Percentiles rank a stretch among this genome's conserved stretches.
Conservation (phyloP, 2,797 vertebrate genomes). For the Danio choprae region DNA sequence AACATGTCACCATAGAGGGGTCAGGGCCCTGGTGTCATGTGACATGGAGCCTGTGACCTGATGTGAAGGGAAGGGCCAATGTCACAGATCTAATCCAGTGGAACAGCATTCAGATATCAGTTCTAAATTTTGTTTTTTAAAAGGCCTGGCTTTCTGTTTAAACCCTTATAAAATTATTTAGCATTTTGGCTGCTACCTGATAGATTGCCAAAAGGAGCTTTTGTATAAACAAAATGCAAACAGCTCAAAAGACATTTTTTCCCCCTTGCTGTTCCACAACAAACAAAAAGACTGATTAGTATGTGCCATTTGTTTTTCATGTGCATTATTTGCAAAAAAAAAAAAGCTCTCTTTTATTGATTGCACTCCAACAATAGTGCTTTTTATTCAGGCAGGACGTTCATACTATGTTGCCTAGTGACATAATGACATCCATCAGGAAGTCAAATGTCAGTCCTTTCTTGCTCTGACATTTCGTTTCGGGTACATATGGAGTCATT, state of each 20-base stretch:
- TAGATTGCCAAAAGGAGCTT: conserved; percentile 19
- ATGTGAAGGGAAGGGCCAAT: conserved; percentile 20
- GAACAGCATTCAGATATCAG: neutral
- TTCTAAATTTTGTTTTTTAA: neutral
- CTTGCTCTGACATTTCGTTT: conserved; percentile 71
- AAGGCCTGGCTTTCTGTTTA: neutral
- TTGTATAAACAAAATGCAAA: conserved; percentile 25
- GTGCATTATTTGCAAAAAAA: conserved; percentile 51
- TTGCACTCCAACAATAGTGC: conserved; percentile 71
- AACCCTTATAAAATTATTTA: conserved; percentile 12
- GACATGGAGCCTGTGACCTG: conserved; percentile 39
- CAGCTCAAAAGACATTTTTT: conserved; percentile 35
- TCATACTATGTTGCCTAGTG: conserved; percentile 76
- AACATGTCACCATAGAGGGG: conserved; percentile 67
- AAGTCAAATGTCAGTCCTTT: conserved; percentile 82
- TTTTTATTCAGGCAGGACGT: conserved; percentile 57
- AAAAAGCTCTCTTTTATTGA: conserved; percentile 45
- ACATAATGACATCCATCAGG: conserved; percentile 81
- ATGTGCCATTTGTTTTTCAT: conserved; percentile 53
- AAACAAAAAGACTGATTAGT: conserved; percentile 46
- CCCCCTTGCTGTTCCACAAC: conserved; percentile 10
- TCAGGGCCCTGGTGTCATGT: conserved; percentile 44
- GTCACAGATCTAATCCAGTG: conserved; percentile 28
- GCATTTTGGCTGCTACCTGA: conserved; percentile 8
- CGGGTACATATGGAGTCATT: conserved; percentile 38